Conservation (phyloP, 1,140 invertebrate species). For the Drosophila arawakana region DNA sequence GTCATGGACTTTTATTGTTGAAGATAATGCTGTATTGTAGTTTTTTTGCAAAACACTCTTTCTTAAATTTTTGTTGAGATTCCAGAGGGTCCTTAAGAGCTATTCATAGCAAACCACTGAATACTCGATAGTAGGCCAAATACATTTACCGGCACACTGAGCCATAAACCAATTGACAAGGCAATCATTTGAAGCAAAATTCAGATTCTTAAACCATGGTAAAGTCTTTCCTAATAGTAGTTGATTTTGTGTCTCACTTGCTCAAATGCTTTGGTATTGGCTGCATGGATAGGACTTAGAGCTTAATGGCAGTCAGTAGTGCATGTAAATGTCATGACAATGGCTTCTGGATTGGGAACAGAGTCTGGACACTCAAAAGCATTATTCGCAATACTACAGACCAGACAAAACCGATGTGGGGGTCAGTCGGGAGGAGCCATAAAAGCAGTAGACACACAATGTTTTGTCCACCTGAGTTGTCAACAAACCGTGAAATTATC, state of each 20-base stretch:
- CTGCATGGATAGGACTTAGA: constrained; percentile 67
- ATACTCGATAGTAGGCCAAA: constrained; percentile 48
- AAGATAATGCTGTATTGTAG: not conserved
- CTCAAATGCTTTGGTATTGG: constrained; percentile 12
- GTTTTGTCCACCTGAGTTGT: constrained; percentile 79
- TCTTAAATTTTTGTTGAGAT: not conserved
- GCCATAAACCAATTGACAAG: constrained; percentile 80
- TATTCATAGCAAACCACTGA: constrained; percentile 34
- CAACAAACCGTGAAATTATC: constrained; percentile 84
- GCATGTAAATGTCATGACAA: constrained; percentile 82
- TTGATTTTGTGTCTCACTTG: constrained; percentile 19
- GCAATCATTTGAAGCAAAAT: constrained; percentile 73
- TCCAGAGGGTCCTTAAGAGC: constrained; percentile 16
- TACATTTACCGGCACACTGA: constrained; percentile 72
- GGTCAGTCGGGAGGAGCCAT: constrained; percentile 24
- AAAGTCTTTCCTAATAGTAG: constrained; percentile 35
- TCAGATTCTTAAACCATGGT: constrained; percentile 69
- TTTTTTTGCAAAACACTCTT: not conserved
- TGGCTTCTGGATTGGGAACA: constrained; percentile 33
- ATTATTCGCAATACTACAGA: constrained; percentile 54
- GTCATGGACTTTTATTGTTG: not conserved
- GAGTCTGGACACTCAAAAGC: constrained; percentile 50
- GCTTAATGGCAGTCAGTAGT: constrained; percentile 66
- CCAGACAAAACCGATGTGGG: constrained; percentile 35
- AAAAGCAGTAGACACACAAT: constrained; percentile 41